Conservation (phyloP, 2,888 invertebrate species). For the Pyrgus malvae region DNA sequence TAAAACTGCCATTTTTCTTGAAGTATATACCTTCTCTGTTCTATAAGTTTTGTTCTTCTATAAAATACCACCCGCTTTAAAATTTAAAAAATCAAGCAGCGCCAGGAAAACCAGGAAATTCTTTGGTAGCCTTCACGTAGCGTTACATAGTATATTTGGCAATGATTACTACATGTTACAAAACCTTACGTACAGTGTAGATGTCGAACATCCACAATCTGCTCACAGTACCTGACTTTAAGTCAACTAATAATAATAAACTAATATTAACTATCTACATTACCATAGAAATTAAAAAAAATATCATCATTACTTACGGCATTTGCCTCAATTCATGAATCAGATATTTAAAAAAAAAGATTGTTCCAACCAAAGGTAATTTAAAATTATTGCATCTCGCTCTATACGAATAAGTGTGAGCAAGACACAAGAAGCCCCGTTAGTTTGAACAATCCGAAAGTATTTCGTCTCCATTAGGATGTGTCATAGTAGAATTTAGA, state of each 20-base stretch:
- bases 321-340: constrained; percentile 24
- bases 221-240: constrained; percentile 58
- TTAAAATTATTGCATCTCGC: neutral
- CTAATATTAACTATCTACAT: constrained; percentile 59
- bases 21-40: no score
- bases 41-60: no score
- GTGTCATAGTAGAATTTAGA: constrained; percentile 27
- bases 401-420: neutral
- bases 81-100: no score
- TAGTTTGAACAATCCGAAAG: constrained; percentile 8
- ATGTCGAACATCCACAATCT: constrained; percentile 59
- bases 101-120: neutral
- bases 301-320: constrained; percentile 39
- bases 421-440: neutral
- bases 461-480: neutral
- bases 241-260: constrained; percentile 55
- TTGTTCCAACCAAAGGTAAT: neutral
- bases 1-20: no score
- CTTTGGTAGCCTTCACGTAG: constrained; percentile 11
- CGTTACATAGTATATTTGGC: constrained; percentile 62
- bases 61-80: no score
- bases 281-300: constrained; percentile 39
- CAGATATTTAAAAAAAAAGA: neutral
- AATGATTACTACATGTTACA: constrained; percentile 61
- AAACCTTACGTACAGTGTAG: constrained; percentile 50